Evolutionary conservation across 2,797 vertebrate genomes (phyloP).

Genomic region (Intellagama lesueurii): DNA sequence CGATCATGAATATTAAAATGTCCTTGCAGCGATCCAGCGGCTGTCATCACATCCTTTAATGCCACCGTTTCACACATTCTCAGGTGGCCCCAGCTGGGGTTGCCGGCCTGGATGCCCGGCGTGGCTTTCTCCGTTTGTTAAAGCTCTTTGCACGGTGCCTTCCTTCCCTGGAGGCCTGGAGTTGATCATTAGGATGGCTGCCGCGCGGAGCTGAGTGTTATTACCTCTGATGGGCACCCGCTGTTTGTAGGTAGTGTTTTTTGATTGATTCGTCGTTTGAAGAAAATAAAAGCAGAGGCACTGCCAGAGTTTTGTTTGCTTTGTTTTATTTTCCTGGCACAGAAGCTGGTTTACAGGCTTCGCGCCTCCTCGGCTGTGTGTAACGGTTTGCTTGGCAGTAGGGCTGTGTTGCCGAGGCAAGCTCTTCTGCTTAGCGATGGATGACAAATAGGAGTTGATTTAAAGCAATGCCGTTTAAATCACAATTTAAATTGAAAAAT

Average conservation of each 20-base stretch:
- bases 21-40: no score
- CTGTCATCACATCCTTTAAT: no score
- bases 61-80: no score
- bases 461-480: no score
- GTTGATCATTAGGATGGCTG: background rate
- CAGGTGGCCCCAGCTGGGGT: no score
- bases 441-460: no score
- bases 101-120: no score
- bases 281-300: background rate
- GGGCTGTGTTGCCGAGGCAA: background rate
- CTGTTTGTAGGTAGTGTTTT: conserved; percentile 6
- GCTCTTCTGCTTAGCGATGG: no score
- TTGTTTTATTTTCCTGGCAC: background rate
- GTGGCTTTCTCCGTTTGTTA: background rate
- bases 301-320: background rate
- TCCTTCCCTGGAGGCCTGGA: background rate
- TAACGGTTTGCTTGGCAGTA: background rate
- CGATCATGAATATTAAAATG: no score
- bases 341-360: background rate
- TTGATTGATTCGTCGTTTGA: background rate
- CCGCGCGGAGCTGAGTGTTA: background rate
- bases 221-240: background rate
- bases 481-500: no score
- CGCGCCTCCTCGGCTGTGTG: background rate
- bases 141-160: background rate